Evolutionary conservation across 2,797 vertebrate genomes (phyloP).

Genomic region (Balearica regulorum): DNA sequence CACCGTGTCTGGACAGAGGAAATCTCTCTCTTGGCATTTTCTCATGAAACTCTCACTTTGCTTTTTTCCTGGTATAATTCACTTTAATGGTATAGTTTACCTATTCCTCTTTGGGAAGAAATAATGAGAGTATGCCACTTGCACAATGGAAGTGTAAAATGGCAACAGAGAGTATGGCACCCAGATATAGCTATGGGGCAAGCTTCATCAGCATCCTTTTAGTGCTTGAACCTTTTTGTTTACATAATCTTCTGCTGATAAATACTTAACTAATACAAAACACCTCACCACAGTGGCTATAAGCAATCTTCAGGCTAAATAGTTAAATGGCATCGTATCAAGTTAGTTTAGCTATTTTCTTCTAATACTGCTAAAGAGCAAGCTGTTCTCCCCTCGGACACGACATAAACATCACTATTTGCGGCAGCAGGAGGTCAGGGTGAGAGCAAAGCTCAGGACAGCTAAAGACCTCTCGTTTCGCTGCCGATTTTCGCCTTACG

Average conservation of each 20-base stretch:
- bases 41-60: neutral
- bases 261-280: neutral
- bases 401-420: accelerated
- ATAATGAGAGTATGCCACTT: neutral
- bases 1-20: neutral
- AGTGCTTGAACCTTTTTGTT: neutral
- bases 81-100: neutral
- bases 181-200: accelerated
- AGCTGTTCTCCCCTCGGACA: accelerated
- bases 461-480: accelerated
- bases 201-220: neutral
- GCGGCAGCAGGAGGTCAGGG: neutral
- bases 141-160: neutral
- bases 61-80: neutral
- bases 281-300: neutral
- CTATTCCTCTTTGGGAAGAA: neutral
- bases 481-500: accelerated
- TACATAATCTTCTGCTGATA: neutral
- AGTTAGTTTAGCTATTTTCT: neutral
- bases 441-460: accelerated
- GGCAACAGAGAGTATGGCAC: neutral
- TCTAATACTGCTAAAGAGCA: accelerated
- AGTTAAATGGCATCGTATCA: neutral
- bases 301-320: neutral
- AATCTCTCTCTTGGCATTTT: neutral